Evolutionary conservation across 2,888 invertebrate species (phyloP).

Genomic region (Synergus laeviventris): DNA sequence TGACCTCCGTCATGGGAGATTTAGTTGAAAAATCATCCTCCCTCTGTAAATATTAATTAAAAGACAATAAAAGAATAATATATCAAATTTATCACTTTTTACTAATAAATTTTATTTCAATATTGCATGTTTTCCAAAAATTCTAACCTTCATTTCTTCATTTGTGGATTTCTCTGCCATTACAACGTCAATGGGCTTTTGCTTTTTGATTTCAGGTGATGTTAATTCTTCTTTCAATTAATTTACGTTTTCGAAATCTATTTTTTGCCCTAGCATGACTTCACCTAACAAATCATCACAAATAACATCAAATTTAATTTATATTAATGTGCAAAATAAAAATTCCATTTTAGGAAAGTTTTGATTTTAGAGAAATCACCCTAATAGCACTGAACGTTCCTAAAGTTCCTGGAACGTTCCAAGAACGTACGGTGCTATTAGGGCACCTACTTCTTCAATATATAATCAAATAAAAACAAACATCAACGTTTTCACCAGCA

Average conservation of each 20-base stretch:
- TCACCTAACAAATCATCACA: not conserved
- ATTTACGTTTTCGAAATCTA: not conserved
- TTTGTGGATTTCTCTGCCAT: not conserved
- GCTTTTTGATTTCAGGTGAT: not conserved
- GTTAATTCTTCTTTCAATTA: not conserved
- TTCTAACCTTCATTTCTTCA: not conserved
- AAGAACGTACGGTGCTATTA: too few species aligned
- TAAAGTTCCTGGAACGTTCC: too few species aligned
- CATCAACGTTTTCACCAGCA: not conserved
- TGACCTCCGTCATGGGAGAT: not conserved
- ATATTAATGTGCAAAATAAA: not conserved
- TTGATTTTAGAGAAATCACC: not conserved
- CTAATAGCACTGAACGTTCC: too few species aligned
- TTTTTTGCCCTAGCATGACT: not conserved
- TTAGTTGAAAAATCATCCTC: not conserved
- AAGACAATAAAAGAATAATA: not conserved
- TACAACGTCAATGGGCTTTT: not conserved
- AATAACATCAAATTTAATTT: not conserved
- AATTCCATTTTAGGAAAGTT: not conserved
- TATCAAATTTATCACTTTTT: not conserved
- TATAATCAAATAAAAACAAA: not conserved
- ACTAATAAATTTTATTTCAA: not conserved
- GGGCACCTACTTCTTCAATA: too few species aligned
- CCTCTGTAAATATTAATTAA: not conserved
- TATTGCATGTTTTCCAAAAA: not conserved